Evolutionary conservation across 2,888 invertebrate genomes (phyloP), one percentile per base, ranked within the genome.

Genomic region (Cybosia mesomella): DNA sequence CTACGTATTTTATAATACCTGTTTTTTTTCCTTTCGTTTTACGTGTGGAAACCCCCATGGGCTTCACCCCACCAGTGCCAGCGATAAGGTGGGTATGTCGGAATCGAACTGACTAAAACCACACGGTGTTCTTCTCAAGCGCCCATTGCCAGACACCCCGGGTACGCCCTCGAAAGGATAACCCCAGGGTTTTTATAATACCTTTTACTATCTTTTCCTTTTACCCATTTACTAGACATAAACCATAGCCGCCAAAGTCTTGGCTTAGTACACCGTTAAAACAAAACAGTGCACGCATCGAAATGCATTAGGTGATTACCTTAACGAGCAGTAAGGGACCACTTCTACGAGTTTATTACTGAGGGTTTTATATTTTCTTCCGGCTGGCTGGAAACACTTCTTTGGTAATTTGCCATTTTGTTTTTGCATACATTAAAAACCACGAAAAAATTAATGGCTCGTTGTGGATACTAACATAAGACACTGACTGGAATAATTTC

Each of bases 241-340:
- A 43, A 43, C 43, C 28, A 5, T 28, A 28, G 28, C 28, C 43
- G 18, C 57, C 32, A 28, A 1, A 28, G 18, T 58, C 15, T 59
- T 7, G 4, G 49, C 22, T 34, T 49, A 58, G 8, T 32, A 43
- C 22, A 53, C 1, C 22, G 49, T 58, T 62, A 58, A 58, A 24
- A 34, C 36, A 54, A 53, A 54, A 66, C 36, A 66, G 36, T 54
- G 66, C 59, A 64, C 24, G n/a, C 57, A 58, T 58, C 32, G 43
- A 55, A 57, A 21, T 58, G 67, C 62, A 62, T 49, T 39, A 57
- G 55, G 58, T 68, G 69, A 74, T 77, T 77, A 76, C 53, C 71
- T 68, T 67, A 77, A 71, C 77, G 71, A 65, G 58, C 69, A 55
- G 49, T 65, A 36, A 66, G 60, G 62, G 67, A 60, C 24, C 34